Conservation (phyloP, 2,113 vertebrate species). For the Hoplias malabaricus region DNA sequence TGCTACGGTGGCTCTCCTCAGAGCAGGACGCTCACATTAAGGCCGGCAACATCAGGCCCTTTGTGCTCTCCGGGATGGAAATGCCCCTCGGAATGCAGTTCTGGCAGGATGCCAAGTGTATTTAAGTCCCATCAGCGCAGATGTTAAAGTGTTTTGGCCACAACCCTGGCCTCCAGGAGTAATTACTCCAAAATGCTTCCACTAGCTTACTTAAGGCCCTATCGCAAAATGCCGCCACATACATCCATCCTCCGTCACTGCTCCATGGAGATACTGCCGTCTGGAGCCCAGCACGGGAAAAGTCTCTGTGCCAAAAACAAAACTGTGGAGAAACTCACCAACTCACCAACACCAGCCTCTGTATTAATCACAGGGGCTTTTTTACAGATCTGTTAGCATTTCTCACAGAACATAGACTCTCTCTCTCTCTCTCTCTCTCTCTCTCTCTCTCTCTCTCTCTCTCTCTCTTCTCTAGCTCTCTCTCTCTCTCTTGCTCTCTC, state of each 20-base stretch:
- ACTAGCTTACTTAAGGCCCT: slow-evolving; percentile 25
- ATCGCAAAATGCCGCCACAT: slow-evolving; percentile 4
- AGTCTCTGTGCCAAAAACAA: not conserved
- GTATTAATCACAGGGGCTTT: not conserved
- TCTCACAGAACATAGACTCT: not conserved
- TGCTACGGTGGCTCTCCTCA: not conserved
- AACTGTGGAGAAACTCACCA: too few relatives aligned
- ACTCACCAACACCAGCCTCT: not conserved
- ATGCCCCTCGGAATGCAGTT: slow-evolving; percentile 33
- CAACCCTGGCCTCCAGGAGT: slow-evolving; percentile 27
- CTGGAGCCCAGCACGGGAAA: not conserved
- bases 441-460: not conserved
- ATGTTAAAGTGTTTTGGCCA: slow-evolving; percentile 54
- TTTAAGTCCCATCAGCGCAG: slow-evolving; percentile 53
- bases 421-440: not conserved
- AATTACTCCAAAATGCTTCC: slow-evolving; percentile 48
- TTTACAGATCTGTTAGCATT: not conserved
- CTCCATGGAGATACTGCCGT: not conserved
- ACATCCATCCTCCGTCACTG: not conserved
- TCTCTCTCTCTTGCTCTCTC: too few relatives aligned
- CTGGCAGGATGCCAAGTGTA: slow-evolving; percentile 42
- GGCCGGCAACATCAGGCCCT: slow-evolving; percentile 38
- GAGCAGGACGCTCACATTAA: slow-evolving; percentile 10
- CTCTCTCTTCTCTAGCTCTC: too few relatives aligned
- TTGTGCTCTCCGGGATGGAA: slow-evolving; percentile 36